Base-by-base conservation (phyloP, 23 tunicate genomes). In the Oikopleura albicans region DNA sequence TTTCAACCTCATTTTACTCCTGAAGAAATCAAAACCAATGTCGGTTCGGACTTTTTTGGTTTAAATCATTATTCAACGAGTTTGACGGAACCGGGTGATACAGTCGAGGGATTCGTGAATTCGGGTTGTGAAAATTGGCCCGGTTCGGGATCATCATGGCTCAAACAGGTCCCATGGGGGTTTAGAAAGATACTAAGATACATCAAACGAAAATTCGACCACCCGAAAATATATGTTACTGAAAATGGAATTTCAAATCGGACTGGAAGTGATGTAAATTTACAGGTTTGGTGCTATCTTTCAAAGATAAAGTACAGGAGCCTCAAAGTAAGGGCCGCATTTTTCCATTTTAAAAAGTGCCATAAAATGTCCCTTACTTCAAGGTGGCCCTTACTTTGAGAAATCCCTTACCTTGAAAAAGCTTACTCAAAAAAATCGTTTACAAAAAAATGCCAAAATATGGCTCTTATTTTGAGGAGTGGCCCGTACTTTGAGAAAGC, bases 41-140 rank as follows among this genome's bases (percentile, higher is more conserved):
- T 85, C 76, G 95, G 88, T 33, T 87, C 94, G 40, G 98, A 93
- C 85, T 93, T 93, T 76, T 93, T 93, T 59, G 98, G 98, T 37
- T 79, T 93, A 56, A 93, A 93, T 85, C 98, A 93, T 40, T 93
- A 93, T 88, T 89, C 98, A 2, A 87, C 97, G 29, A 93, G 90
- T 66, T 85, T 93, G 28, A 8, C 59, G 8, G 22, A 49, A 49
- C 59, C 59, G 22, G 22, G 59, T 49, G 59, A 49, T 31, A 39
- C 16, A 28, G 31, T 35, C 22, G 16, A 8, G 22, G 59, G 59
- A 8, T 84, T 87, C 39, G 88, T 89, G 40, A 91, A 91, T 0
- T 85, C 79, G 36, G 91, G 89, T 39, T 89, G 91, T 87, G 84
- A 85, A 34, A 89, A 88, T 57, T 93, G 98, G 98, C 95, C 95